Base-by-base conservation (phyloP, 2,888 invertebrate genomes). In the Polyploca ridens region DNA sequence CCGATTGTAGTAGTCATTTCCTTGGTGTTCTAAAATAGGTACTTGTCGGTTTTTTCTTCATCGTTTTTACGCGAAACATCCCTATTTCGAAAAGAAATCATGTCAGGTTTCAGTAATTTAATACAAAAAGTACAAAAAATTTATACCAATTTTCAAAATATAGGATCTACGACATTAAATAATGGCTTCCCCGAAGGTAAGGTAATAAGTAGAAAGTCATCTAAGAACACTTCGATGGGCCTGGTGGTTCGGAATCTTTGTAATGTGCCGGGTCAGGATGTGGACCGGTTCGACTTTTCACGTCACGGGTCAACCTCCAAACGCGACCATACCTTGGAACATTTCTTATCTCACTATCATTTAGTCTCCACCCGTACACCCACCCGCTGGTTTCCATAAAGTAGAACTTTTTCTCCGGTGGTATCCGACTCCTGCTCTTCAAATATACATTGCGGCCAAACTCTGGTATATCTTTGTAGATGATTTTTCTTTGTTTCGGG, bases 321-420 rank as follows among this genome's bases (percentile, higher is more conserved):
- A 82, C 81, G 13, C 84, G 80, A 0, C 84, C 85, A 35, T 59
- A 73, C 38, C 35, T 14, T 1, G 84, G 80, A 4, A 64, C 69
- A 35, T 73, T 66, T 3, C 33, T 75, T 0, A 86, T 85, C 63
- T 38, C 75, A 62, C 86, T 86, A 27, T 87, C 88, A 0, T 68
- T 68, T 41, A 85, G 49, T 57, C 88, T 76, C 86, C 86, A 88
- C 0, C 88, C 88, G 41, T 80, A 86, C 8, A 69, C 74, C 83
- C 82, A 83, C 0, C 75, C 79, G 63, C 62, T 69, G 13, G 73
- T 68, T 69, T 84, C 82, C 19, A 58, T 70, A 62, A 85, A 85
- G 63, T 88, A 88, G 64, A 77, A 88, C 67, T 81, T 86, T 8
- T 81, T 66, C 64, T 88, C 88, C 0, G 87, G 87, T 16, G 68